Conservation (phyloP, 2,113 vertebrate genomes). For the Taxidea taxus region DNA sequence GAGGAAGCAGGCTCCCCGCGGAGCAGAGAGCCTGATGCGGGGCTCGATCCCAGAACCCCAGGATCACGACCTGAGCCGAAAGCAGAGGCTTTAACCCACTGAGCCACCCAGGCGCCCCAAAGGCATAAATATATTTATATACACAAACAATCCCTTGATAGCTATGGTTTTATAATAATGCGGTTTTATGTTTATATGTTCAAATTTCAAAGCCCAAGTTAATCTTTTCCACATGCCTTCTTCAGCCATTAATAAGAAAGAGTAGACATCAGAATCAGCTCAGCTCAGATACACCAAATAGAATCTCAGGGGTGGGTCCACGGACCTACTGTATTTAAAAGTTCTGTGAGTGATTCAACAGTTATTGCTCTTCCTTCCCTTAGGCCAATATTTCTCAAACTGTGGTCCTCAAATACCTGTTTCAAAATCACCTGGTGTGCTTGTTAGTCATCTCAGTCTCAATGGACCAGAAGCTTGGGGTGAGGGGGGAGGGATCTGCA, state of each 20-base stretch:
- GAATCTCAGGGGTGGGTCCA: not conserved
- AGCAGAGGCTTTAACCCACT: too few species aligned
- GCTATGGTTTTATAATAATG: not conserved
- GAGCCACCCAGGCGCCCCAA: too few species aligned
- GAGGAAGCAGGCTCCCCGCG: too few species aligned
- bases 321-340: not conserved
- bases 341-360: not conserved
- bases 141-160: not conserved
- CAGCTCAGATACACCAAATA: not conserved
- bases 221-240: not conserved
- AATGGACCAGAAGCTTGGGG: not conserved
- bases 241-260: not conserved
- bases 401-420: not conserved
- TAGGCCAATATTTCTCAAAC: not conserved
- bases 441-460: conserved; percentile 18
- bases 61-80: too few species aligned
- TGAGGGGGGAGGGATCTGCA: not conserved
- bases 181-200: not conserved
- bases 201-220: not conserved
- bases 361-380: not conserved
- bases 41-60: too few species aligned
- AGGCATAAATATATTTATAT: not conserved
- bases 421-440: not conserved
- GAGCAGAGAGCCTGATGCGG: too few species aligned
- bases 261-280: not conserved